Conservation (phyloP, 1,140 invertebrate species). For the Pseudomyrmex pallidus region DNA sequence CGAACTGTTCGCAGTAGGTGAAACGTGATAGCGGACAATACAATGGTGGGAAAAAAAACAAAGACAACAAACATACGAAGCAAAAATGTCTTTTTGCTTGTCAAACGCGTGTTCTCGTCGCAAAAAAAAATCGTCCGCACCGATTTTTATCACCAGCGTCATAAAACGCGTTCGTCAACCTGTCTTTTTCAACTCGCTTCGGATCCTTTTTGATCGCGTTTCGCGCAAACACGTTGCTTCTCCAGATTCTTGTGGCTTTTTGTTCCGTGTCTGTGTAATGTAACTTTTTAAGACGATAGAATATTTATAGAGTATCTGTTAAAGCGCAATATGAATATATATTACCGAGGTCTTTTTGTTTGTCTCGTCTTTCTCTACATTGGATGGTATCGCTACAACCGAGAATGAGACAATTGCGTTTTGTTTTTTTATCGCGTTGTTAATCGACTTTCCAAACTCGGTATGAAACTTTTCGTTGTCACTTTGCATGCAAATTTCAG, state of each 20-base stretch:
- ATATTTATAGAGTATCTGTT: background rate
- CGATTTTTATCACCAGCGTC: background rate
- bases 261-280: background rate
- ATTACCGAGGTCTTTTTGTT: too few relatives aligned
- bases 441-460: background rate
- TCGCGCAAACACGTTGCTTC: too few relatives aligned
- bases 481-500: too few relatives aligned
- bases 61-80: background rate
- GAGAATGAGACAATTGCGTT: slow-evolving; percentile 5
- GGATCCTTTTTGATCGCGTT: too few relatives aligned
- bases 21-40: slow-evolving; percentile 19
- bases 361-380: background rate
- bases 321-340: background rate
- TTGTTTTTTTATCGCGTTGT: background rate
- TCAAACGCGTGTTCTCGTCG: slow-evolving; percentile 13
- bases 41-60: slow-evolving; percentile 26
- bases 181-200: too few relatives aligned
- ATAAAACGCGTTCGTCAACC: background rate
- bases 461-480: background rate
- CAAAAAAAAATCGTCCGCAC: background rate
- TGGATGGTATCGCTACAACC: background rate
- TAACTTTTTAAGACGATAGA: background rate
- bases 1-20: background rate
- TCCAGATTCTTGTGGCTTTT: background rate
- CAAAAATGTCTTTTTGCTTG: slow-evolving; percentile 2